Evolutionary conservation across 2,797 vertebrate genomes (phyloP).

Genomic region (Acrossocheilus wenchowensis): DNA sequence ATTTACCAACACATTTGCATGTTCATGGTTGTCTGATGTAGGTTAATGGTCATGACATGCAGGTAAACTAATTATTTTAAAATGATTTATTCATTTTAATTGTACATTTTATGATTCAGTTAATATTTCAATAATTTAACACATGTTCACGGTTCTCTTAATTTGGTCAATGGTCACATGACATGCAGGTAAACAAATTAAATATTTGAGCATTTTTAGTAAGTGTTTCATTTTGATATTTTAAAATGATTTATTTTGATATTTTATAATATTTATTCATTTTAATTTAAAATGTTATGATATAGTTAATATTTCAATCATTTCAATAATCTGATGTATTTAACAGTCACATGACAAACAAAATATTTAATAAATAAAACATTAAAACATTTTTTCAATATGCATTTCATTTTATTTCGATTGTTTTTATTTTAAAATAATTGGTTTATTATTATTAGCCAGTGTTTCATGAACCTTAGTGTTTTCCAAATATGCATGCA

Average conservation of each 20-base stretch:
- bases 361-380: neutral
- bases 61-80: no score
- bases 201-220: neutral
- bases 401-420: neutral
- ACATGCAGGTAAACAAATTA: neutral
- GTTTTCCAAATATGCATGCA: neutral
- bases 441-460: neutral
- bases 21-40: no score
- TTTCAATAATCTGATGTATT: neutral
- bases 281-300: neutral
- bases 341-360: neutral
- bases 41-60: no score
- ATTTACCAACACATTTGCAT: no score
- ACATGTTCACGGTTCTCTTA: no score
- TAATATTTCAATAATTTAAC: neutral
- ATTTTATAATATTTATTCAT: neutral
- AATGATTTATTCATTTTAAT: no score
- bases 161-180: no score
- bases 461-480: neutral
- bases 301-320: neutral
- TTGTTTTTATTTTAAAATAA: neutral
- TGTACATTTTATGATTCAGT: no score
- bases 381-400: neutral
- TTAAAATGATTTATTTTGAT: no score
- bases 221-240: neutral